Evolutionary conservation across 2,113 vertebrate genomes (phyloP), one percentile per base, ranked within the genome.

Genomic region (Casuarius casuarius): DNA sequence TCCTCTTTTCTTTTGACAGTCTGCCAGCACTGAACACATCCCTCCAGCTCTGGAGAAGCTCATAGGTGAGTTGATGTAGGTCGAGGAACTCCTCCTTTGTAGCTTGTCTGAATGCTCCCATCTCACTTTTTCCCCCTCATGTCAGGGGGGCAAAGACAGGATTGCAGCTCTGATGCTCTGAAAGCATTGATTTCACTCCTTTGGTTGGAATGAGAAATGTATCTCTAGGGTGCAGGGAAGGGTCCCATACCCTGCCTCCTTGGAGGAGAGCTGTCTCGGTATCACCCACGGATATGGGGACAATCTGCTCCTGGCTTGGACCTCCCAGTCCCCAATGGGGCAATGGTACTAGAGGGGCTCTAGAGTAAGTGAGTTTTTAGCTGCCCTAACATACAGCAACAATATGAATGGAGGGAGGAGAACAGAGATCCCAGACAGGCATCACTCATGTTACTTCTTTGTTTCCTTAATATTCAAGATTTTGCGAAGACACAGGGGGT

Each of bases 11-110:
- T 96, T 92, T 94, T 54, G 59, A 59, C 95, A 98, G 98, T 84
- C 92, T 68, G 88, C 71, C 92, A 90, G 58, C 22, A 48, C 92
- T 33, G 95, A 81, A 28, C 94, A 68, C 40, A 33, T 71, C 31
- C 70, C 49, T 86, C 84, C 97, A 29, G 92, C 97, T 89, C 9
- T 91, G n/a, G 97, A 97, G 76, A 98, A 98, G 88, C 97, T 98
- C 96, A 96, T 94, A 87, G 98, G 98, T 98, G 93, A 98, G 98
- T 94, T 42, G 22, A 49, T 58, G 26, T 28, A 8, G 9, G 0
- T 2, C 5, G 10, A 31, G 71, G 52, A 84, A 40, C 25, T 56
- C 21, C 49, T 38, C 19, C n/a, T 10, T 10, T 63, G 40, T 19
- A 59, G 35, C 7, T 1, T 2, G 2, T 52, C 23, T 16, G 33